Evolutionary conservation across 2,888 invertebrate species (phyloP), one percentile per base, ranked within the genome.

Genomic region (Phania funesta): DNA sequence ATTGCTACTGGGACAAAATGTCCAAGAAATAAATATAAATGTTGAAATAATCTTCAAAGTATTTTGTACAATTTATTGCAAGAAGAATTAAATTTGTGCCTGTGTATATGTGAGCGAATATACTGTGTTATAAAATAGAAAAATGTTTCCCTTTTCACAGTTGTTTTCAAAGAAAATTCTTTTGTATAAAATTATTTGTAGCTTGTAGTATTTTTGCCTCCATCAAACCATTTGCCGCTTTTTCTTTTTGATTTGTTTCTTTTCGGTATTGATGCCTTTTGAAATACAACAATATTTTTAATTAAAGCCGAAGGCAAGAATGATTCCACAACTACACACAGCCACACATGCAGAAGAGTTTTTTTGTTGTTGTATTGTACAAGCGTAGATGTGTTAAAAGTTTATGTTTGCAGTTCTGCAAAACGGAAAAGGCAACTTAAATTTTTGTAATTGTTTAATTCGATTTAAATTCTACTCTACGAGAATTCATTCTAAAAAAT

Each of bases 301-400:
- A 84, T 84, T 84, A 84, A 84, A 80, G 78, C 64, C 65, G 68
- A 80, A 81, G 68, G 80, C 60, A 71, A 75, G 67, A 68, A 44
- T 50, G 62, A 62, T 73, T 16, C 44, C 18, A 41, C 35, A 64
- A 41, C 35, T 48, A 22, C 22, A 41, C 4, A 32, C 0, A n/a
- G n/a, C n/a, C n/a, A n/a, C n/a, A n/a, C n/a, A n/a, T n/a, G n/a
- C n/a, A 29, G 0, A 20, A 46, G 2, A 22, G 24, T 64, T 11
- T 52, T 46, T 18, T n/a, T 29, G n/a, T 35, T 26, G 54, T 24
- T 44, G 13, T 18, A 50, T 3, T 44, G 16, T 44, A 44, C 16
- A n/a, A n/a, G n/a, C n/a, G 13, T 1, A n/a, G n/a, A n/a, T n/a
- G n/a, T n/a, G n/a, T n/a, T n/a, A n/a, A n/a, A n/a, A n/a, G n/a